A percentile compares a stretch with the other conserved stretches of the same genome.
Evolutionary conservation across 2,113 vertebrate genomes (phyloP).

Genomic region (Ciconia boyciana): DNA sequence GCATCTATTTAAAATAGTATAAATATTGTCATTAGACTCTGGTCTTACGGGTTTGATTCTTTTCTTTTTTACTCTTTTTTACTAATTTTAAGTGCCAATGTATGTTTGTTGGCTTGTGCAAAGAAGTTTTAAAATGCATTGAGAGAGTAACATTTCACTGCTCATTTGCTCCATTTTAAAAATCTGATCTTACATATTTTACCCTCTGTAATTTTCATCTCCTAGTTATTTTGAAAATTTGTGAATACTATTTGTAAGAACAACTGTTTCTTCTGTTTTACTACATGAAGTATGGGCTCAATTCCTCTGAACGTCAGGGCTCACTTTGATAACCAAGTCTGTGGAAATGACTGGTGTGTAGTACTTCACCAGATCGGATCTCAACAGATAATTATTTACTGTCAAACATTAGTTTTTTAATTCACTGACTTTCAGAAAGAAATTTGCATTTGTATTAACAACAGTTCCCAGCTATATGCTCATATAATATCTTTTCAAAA

Average conservation of each 20-base stretch:
- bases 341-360: background rate
- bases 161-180: background rate
- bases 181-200: background rate
- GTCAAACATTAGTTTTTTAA: background rate
- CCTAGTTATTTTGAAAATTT: background rate
- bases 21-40: background rate
- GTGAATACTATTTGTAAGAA: background rate
- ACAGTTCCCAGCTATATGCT: background rate
- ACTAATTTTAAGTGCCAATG: background rate
- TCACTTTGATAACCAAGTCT: background rate
- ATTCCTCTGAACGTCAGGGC: background rate
- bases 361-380: background rate
- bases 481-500: background rate
- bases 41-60: background rate
- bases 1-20: background rate
- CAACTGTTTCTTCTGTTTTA: background rate
- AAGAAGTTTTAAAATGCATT: background rate
- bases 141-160: background rate
- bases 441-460: background rate
- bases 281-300: background rate
- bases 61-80: background rate
- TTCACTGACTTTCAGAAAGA: background rate
- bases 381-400: background rate
- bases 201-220: background rate
- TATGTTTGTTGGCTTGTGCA: background rate